These are phyloP conservation scores for Halichoerus grypus DNA, from an alignment of 2,113 vertebrate species.

Conservation along the genomic window DNA sequence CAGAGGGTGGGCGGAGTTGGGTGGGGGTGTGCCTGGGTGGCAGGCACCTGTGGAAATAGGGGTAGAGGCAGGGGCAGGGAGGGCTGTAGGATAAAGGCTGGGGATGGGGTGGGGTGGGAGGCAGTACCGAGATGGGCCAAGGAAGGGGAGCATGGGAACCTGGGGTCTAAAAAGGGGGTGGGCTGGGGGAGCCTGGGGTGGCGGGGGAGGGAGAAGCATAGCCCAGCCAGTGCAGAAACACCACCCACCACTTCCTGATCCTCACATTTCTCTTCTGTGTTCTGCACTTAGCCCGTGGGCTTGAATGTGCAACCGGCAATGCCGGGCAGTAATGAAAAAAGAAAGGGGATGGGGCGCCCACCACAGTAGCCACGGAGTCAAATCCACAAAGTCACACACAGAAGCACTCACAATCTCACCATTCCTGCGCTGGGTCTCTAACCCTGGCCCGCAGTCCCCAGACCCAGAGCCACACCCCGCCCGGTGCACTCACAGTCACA, in stretches of 20 bases:
- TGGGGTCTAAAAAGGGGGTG: neutral
- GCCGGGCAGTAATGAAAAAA: neutral
- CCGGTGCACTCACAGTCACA: neutral
- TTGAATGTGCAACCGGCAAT: neutral
- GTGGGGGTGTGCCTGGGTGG: neutral
- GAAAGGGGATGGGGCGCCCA: neutral
- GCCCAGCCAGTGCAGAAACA: neutral
- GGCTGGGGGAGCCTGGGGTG: neutral
- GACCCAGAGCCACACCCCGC: neutral
- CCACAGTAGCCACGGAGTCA: neutral
- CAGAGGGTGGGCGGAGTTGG: neutral
- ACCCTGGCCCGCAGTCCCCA: neutral
- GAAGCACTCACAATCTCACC: neutral
- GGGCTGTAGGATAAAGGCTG: neutral
- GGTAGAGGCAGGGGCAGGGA: neutral
- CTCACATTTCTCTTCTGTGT: neutral
- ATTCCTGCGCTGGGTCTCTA: neutral
- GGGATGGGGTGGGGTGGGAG: neutral
- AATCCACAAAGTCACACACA: conserved; percentile 45
- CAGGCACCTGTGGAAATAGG: neutral
- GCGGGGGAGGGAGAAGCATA: neutral
- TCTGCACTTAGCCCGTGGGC: neutral
- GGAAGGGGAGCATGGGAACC: neutral
- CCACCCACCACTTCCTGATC: neutral
- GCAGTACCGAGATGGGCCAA: neutral